Conservation (phyloP, 64 coral and sea anemone genomes). For the Montipora efflorescens region DNA sequence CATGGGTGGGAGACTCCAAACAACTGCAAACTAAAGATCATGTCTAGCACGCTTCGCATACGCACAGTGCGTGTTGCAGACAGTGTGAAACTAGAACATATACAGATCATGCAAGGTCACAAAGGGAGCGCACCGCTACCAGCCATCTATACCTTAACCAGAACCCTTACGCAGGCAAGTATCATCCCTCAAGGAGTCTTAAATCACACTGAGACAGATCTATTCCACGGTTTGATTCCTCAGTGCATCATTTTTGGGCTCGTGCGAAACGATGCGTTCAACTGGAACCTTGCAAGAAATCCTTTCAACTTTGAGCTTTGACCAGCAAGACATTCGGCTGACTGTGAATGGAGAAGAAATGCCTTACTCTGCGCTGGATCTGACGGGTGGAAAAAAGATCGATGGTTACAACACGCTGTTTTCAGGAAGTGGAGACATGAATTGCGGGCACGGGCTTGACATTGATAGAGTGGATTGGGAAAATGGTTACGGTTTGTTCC, state of each 20-base stretch:
- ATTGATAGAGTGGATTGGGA: no score
- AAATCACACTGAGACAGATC: not conserved
- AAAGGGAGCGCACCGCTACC: not conserved
- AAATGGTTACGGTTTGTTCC: no score
- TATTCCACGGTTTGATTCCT: conserved; percentile 23
- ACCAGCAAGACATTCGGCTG: no score
- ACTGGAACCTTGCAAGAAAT: no score
- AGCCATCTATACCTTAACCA: not conserved
- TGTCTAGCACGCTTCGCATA: not conserved
- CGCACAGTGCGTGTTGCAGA: conserved; percentile 6
- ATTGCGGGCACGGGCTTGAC: no score
- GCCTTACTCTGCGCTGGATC: no score
- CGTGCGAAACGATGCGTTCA: not conserved
- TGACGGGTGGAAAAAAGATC: no score
- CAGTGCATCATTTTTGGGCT: conserved; percentile 10
- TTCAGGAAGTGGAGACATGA: no score
- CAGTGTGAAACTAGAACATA: not conserved
- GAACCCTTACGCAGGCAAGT: not conserved
- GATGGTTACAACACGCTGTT: no score
- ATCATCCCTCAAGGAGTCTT: not conserved
- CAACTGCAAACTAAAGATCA: not conserved
- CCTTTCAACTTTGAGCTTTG: no score
- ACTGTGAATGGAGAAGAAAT: no score
- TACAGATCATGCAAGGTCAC: not conserved
- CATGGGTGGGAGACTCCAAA: not conserved